Evolutionary conservation across 2,888 invertebrate species (phyloP).

Genomic region (Apodemia mormo): DNA sequence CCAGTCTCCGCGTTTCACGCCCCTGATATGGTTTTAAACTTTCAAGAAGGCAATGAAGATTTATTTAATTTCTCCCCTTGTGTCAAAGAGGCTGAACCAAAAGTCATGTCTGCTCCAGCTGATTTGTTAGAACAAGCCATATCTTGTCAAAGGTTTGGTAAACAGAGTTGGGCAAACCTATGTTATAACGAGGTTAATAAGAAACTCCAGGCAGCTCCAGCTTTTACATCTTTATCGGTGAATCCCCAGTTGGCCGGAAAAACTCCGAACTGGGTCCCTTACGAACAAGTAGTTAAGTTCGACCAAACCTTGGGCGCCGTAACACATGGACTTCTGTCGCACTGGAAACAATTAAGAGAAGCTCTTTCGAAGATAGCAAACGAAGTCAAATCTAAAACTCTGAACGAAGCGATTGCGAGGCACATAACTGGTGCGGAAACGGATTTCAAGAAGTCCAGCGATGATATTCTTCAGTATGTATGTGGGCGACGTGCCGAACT

Average conservation of each 20-base stretch:
- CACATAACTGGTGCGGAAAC: constrained; percentile 1
- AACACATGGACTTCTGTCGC: constrained; percentile 21
- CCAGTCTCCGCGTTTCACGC: background rate
- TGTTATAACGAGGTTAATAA: constrained; percentile 1
- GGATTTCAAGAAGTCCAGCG: background rate
- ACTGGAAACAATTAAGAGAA: constrained; percentile 23
- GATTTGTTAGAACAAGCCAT: constrained; percentile 21
- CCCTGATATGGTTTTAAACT: constrained; percentile 8
- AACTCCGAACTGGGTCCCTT: constrained; percentile 20
- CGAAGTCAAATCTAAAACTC: constrained; percentile 3
- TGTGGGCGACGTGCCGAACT: background rate
- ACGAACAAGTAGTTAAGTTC: constrained; percentile 17
- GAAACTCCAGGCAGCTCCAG: constrained; percentile 17
- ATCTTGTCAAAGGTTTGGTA: constrained; percentile 19
- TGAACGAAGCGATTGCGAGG: constrained; percentile 23
- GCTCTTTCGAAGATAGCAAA: constrained; percentile 11
- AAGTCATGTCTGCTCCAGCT: constrained; percentile 5
- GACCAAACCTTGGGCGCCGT: constrained; percentile 21
- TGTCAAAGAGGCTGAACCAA: constrained; percentile 23
- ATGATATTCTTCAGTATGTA: background rate
- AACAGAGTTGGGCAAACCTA: constrained; percentile 1
- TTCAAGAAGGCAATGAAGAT: constrained; percentile 9
- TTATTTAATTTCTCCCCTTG: constrained; percentile 5
- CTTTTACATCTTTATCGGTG: constrained; percentile 7
- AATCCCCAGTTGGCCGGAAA: constrained; percentile 16